Evolutionary conservation across 2,113 vertebrate species (phyloP).

Genomic region (Brachypteracias leptosomus): DNA sequence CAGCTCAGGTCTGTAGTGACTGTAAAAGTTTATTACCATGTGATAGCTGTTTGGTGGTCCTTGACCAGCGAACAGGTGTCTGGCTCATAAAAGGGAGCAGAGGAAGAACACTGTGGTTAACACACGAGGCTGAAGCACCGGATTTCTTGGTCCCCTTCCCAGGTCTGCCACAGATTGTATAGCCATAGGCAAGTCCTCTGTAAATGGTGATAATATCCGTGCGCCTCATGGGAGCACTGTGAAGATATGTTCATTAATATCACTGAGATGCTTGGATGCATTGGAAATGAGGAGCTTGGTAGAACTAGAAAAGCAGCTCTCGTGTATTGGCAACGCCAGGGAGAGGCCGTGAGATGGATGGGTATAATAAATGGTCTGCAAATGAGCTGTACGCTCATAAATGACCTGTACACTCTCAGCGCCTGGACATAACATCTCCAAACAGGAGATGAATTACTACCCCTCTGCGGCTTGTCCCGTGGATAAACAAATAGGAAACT

Average conservation of each 20-base stretch:
- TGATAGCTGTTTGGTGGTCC: constrained; percentile 52
- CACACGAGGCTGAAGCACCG: not conserved
- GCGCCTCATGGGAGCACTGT: not conserved
- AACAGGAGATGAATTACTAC: not conserved
- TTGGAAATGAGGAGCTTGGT: not conserved
- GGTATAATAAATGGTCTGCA: not conserved
- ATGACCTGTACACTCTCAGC: not conserved
- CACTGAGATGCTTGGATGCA: not conserved
- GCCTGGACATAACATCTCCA: not conserved
- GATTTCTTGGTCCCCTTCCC: constrained; percentile 41
- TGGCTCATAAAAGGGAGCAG: not conserved
- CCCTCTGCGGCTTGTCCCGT: not conserved
- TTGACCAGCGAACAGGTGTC: constrained; percentile 42
- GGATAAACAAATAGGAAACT: not conserved
- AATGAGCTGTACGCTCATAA: not conserved
- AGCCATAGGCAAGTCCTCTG: constrained; percentile 10
- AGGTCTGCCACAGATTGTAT: constrained; percentile 32
- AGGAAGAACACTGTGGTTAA: not conserved
- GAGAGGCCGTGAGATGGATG: not conserved
- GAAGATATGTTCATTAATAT: constrained; percentile 25
- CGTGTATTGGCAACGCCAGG: not conserved
- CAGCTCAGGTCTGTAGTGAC: constrained; percentile 24
- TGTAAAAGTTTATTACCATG: constrained; percentile 47
- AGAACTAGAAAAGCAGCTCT: constrained; percentile 7
- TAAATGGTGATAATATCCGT: constrained; percentile 4